Evolutionary conservation across 1,140 invertebrate species (phyloP), one percentile per base, ranked within the genome.

Genomic region (Diuraphis noxia): DNA sequence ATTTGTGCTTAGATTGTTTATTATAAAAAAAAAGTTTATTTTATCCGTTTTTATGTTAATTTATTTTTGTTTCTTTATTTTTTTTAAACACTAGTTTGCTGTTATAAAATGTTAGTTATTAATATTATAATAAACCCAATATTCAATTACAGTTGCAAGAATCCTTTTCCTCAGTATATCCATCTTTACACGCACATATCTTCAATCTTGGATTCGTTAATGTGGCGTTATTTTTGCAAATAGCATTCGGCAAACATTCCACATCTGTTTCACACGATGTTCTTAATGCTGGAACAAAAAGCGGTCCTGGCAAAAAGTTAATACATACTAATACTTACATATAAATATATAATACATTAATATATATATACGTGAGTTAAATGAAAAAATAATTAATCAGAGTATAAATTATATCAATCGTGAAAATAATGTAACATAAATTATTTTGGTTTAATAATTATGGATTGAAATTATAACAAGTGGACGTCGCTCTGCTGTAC

Each of bases 241-340:
- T 79, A 7, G 92, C 92, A 38, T 92, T 92, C 46, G 91, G 92
- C 46, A 92, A 87, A 81, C 92, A 92, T 56, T 92, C 91, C 34
- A 90, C 13, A 49, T 92, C 92, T 2, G 79, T 84, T 63, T 92
- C 88, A 46, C 92, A 92, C 7, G 92, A 88, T 30, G 91, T 84
- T 52, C 41, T 89, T 72, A 92, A 90, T 79, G 92, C 92, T 92
- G 92, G 92, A 92, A 92, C 79, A 92, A 92, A 92, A 72, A 92
- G 89, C 81, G 92, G 87, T 82, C 88, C 92, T 92, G 79, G 52
- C 89, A 82, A 91, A 36, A 52, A 82, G 43, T 91, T 82, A 91
- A 46, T 82, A 49, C 63, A 91, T 91, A 91, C n/a, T 36, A 63
- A 88, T 63, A 40, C 56, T 13, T 8, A 56, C 25, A 0, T 56